phyloP scores from a whole-genome alignment of 2,888 invertebrate species.

The Anthrax anthrax region DNA sequence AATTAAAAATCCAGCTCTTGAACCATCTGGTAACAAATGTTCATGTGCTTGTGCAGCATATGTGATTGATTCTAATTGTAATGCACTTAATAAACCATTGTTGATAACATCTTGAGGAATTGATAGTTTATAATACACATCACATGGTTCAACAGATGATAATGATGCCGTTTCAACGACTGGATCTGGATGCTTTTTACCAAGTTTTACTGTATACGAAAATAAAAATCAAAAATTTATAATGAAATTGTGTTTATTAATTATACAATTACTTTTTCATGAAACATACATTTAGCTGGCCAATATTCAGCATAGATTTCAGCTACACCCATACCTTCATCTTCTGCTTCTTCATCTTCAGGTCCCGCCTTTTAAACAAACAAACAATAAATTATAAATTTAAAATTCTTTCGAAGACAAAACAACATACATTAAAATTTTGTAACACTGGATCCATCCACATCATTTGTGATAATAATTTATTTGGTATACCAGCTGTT shows the following conservation, averaged over 20 bases:
- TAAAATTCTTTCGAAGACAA: not conserved
- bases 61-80: slow-evolving; percentile 94
- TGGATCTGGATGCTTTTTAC: slow-evolving; percentile 93
- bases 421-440: not conserved
- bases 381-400: not conserved
- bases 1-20: slow-evolving; percentile 89
- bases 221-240: slow-evolving; percentile 4
- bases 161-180: slow-evolving; percentile 98
- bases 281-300: slow-evolving; percentile 74
- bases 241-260: not conserved
- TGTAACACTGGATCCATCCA: slow-evolving; percentile 37
- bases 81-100: slow-evolving; percentile 75
- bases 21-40: slow-evolving; percentile 73
- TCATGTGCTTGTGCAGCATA: slow-evolving; percentile 97
- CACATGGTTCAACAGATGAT: slow-evolving; percentile 87
- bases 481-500: slow-evolving; percentile 37
- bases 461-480: slow-evolving; percentile 41
- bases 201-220: slow-evolving; percentile 60
- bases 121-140: slow-evolving; percentile 75
- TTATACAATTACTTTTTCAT: no score
- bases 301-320: slow-evolving; percentile 98
- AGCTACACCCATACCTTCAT: slow-evolving; percentile 93
- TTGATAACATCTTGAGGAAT: slow-evolving; percentile 75
- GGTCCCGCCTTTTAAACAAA: slow-evolving; percentile 2
- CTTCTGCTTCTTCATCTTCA: slow-evolving; percentile 74